Base-by-base conservation (phyloP, 2,888 invertebrate genomes). In the Therioaphis trifolii region DNA sequence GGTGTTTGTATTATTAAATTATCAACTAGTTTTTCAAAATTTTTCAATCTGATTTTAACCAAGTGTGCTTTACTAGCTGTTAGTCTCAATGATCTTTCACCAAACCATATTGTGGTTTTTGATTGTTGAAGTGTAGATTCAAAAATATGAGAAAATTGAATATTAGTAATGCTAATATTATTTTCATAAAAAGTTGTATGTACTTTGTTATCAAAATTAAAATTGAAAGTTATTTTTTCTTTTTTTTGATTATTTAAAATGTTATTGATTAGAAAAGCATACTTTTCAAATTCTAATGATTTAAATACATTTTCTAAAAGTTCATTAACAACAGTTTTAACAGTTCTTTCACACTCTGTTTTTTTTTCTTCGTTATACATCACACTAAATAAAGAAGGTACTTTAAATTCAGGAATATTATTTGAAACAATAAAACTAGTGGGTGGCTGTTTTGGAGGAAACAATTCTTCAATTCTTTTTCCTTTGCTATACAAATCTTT, bases 1-100 rank as follows among this genome's bases (percentile, higher is more conserved):
- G 63, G 63, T 15, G 18, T 63, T 11, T 63, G 2, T 18, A 29
- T 63, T 29, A 63, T 63, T 35, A 63, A 63, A 63, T 5, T 0
- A 14, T 18, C n/a, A 11, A 18, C 27, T 63, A 63, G 29, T 63
- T 63, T 63, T 63, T 63, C 63, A 63, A n/a, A 63, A 63, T 61
- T 29, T 29, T 18, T 63, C n/a, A 35, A 63, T 63, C 27, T 63
- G 18, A 63, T 63, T 63, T 63, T 63, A 18, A 63, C 63, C 9
- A 63, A 29, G 18, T 63, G 63, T 35, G 35, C 63, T 63, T 27
- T 63, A 11, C 63, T 63, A 63, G 63, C 63, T 35, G 63, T 29
- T 15, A 63, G 29, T 63, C 63, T 63, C 18, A 63, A 29, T 29
- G 29, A 4, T 2, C 63, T 63, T 63, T 63, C 63, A 63, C 29